Evolutionary conservation across 1,140 invertebrate genomes (phyloP), one percentile per base, ranked within the genome.

Genomic region (Argopecten irradians): DNA sequence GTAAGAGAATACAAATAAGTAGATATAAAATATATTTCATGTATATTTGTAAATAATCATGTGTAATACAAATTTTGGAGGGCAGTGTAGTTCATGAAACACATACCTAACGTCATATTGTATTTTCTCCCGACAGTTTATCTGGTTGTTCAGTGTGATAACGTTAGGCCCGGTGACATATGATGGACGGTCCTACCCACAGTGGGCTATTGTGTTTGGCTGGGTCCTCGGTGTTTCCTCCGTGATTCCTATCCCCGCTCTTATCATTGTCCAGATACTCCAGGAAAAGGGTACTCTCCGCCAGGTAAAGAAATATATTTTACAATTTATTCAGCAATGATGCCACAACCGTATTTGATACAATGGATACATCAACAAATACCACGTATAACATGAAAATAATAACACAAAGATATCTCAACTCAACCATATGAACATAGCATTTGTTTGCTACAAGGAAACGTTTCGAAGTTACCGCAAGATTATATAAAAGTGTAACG

Each of bases 141-240:
- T 94, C 43, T 94, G 93, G 93, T 84, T 94, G 41, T 94, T 94
- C 90, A 94, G 93, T 90, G 90, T 94, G 0, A 90, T 92, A 5
- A 93, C 92, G 0, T 83, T 94, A 11, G 92, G 90, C 7, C 93
- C 94, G 14, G 94, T 94, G 16, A 93, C 93, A 2, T 95, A 95
- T 84, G 94, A 93, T 9, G 91, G 91, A 22, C 87, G 91, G 35
- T 82, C 84, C 14, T 95, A 95, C 86, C 94, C 94, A 0, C 32
- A 46, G 9, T 95, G 94, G 94, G 93, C 94, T 0, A 91, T 94
- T 32, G 91, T 86, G 3, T 87, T 94, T 55, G 94, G 94, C 13
- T 95, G 94, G 94, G 89, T 88, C 14, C 83, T 95, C 16, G 94
- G 91, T 7, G 43, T 93, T 2, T 85, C 92, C 8, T 94, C 94